These are phyloP conservation scores for Aratinga solstitialis DNA, from an alignment of 2,797 vertebrate species.

Conservation along the genomic window DNA sequence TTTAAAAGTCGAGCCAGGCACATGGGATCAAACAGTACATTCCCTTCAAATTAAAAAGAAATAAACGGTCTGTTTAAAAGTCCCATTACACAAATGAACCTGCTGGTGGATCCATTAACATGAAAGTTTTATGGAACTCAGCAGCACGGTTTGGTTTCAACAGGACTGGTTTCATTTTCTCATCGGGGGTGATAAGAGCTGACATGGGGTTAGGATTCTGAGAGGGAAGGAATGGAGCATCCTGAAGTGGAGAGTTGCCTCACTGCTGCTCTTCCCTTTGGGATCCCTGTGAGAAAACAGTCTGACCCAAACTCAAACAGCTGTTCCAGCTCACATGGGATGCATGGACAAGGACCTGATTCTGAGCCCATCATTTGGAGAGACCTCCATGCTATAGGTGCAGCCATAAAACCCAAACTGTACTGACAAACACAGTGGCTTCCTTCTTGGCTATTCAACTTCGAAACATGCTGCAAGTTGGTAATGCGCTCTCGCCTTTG, in stretches of 20 bases:
- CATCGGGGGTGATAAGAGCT: neutral
- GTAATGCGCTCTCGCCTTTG: neutral
- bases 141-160: neutral
- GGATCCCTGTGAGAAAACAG: neutral
- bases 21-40: constrained; percentile 60
- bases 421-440: neutral
- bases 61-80: constrained; percentile 65
- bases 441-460: neutral
- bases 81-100: constrained; percentile 57
- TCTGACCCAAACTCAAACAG: neutral
- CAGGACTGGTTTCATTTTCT: neutral
- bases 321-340: neutral
- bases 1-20: constrained; percentile 52
- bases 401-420: neutral
- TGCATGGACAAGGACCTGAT: rapidly evolving
- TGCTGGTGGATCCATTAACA: constrained; percentile 45
- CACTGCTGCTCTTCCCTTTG: neutral
- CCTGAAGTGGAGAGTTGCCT: neutral
- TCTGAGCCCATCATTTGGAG: neutral
- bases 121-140: constrained; percentile 58
- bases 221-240: neutral
- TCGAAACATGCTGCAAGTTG: neutral
- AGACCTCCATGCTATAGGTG: neutral
- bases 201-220: neutral
- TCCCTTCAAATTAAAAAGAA: constrained; percentile 72